Conservation (phyloP, 2,888 invertebrate species). For the Yponomeuta malinellus region DNA sequence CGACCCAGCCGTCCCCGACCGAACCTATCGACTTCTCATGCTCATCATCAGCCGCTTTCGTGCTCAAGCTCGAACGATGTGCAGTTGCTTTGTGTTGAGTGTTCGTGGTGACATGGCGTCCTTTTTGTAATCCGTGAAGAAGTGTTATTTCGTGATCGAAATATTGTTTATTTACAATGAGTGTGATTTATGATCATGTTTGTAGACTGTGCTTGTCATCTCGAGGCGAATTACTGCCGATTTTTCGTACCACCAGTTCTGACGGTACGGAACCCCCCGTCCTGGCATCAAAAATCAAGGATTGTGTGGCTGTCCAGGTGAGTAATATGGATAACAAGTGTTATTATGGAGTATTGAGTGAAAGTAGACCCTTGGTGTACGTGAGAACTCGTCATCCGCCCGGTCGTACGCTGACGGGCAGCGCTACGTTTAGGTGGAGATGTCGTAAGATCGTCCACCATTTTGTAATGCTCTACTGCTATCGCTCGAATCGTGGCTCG, state of each 20-base stretch:
- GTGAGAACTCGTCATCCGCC: constrained; percentile 74
- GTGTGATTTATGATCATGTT: constrained; percentile 73
- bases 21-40: constrained; percentile 75
- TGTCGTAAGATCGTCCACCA: constrained; percentile 78
- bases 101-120: constrained; percentile 75
- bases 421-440: constrained; percentile 71
- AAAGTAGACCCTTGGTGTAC: constrained; percentile 70
- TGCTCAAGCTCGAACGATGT: constrained; percentile 72
- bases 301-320: constrained; percentile 81
- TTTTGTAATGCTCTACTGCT: constrained; percentile 74
- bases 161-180: constrained; percentile 71
- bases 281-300: constrained; percentile 79
- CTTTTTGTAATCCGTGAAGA: constrained; percentile 55
- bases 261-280: constrained; percentile 70
- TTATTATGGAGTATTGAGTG: constrained; percentile 60
- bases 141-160: constrained; percentile 45
- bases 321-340: constrained; percentile 54
- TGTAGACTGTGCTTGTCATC: constrained; percentile 79
- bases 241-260: constrained; percentile 75
- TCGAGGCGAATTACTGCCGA: constrained; percentile 77
- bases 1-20: constrained; percentile 67
- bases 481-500: constrained; percentile 69
- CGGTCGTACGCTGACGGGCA: constrained; percentile 69
- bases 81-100: constrained; percentile 73
- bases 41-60: constrained; percentile 77